These are phyloP conservation scores for Trichonephila clavata DNA, from an alignment of 1,140 invertebrate species.

Conservation along the genomic window DNA sequence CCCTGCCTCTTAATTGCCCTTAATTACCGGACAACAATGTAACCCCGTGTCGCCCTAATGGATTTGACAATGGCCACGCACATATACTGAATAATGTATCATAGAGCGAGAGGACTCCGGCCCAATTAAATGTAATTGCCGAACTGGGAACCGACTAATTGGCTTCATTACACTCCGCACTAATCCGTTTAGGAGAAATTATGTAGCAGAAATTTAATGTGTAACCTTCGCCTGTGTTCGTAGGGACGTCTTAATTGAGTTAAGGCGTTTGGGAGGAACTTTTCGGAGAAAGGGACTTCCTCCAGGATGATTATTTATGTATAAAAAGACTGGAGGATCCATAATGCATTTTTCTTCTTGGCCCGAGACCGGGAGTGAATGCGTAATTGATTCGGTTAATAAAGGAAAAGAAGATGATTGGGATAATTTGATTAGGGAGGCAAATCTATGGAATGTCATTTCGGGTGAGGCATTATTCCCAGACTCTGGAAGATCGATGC, in stretches of 20 bases:
- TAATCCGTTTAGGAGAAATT: conserved; percentile 76
- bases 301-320: background rate
- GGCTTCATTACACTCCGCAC: conserved; percentile 73
- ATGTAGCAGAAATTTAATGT: conserved; percentile 77
- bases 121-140: conserved; percentile 76
- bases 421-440: background rate
- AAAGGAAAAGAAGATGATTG: conserved; percentile 18
- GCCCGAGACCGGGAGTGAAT: background rate
- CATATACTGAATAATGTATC: conserved; percentile 76
- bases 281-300: conserved; percentile 4
- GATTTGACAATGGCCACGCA: conserved; percentile 75
- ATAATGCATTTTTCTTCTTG: background rate
- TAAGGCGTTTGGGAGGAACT: conserved; percentile 65
- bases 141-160: conserved; percentile 74
- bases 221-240: conserved; percentile 59
- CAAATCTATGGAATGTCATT: background rate
- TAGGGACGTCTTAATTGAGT: conserved; percentile 63
- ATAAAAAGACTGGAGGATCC: background rate
- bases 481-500: too few species aligned
- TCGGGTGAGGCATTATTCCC: background rate
- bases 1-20: conserved; percentile 73
- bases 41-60: conserved; percentile 75
- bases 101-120: conserved; percentile 61
- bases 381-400: conserved; percentile 26
- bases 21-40: conserved; percentile 77